Base-by-base conservation (phyloP, 2,797 vertebrate species). In the Oreortyx pictus region DNA sequence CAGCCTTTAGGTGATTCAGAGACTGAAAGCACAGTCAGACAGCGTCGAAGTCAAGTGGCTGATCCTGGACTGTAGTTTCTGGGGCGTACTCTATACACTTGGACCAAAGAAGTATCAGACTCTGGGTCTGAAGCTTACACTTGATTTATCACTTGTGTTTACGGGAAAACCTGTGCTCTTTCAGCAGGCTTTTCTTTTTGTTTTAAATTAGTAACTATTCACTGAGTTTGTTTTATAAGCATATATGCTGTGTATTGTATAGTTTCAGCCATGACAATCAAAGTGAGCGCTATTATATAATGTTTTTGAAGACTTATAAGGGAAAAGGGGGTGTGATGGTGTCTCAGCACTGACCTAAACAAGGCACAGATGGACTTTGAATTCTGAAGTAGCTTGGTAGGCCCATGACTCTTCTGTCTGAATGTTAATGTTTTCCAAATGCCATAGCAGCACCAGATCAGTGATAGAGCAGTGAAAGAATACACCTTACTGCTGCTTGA, bases 1-100 rank as follows among this genome's bases (percentile, higher is more conserved):
- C 91, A 91, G 22, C 88, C 17, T 5, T 16, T 71, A 68, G 71
- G 78, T 27, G 93, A 88, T 27, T 9, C 80, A 16, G 96, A 96
- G 67, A 79, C 66, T 6, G 96, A 97, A 52, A 97, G 95, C 84
- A 82, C 95, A 3, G 11, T 98, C 94, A 97, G 98, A 44, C 97
- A 98, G 74, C 97, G 98, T 62, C 97, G 76, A 72, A 97, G 81
- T 68, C 97, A 97, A 82, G 95, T 31, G 23, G 81, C 89, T 14
- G 92, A 92, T 49, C 80, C 91, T 52, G 96, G 67, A 50, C 96
- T 94, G 5, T 97, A 98, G 86, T 31, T 50, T 20, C 15, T 3
- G n/a, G 33, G 25, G 3, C 22, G 3, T 91, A 31, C 80, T 76
- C 49, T 43, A 72, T 88, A 76, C 74, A 41, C 57, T 82, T n/a